Evolutionary conservation across 2,113 vertebrate genomes (phyloP).

Genomic region (Archocentrus centrarchus): DNA sequence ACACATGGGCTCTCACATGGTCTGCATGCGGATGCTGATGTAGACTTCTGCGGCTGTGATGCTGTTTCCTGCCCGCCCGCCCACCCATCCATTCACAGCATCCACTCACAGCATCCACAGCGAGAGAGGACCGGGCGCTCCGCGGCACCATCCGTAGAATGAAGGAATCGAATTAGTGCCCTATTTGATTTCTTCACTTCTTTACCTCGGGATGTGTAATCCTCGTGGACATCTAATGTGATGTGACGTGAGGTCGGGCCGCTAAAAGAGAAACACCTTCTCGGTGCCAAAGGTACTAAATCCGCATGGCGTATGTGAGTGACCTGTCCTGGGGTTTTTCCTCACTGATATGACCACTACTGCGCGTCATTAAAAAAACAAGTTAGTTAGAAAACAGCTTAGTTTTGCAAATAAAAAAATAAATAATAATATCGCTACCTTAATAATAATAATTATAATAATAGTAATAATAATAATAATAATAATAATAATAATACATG

Average conservation of each 20-base stretch:
- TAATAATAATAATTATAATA: no score
- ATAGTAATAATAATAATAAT: no score
- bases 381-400: constrained; percentile 4
- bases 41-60: constrained; percentile 68
- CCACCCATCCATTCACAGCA: not conserved
- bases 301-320: constrained; percentile 51
- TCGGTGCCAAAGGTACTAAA: constrained; percentile 69
- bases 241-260: constrained; percentile 5
- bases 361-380: constrained; percentile 14
- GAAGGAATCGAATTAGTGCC: not conserved
- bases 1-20: constrained; percentile 76
- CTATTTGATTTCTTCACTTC: not conserved
- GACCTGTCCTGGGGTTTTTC: constrained; percentile 32
- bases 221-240: constrained; percentile 9
- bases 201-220: constrained; percentile 21
- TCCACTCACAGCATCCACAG: constrained; percentile 48
- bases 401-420: not conserved
- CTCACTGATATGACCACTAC: constrained; percentile 33
- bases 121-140: not conserved
- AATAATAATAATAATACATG: not conserved
- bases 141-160: not conserved
- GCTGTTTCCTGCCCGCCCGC: constrained; percentile 32
- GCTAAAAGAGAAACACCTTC: constrained; percentile 23
- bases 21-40: constrained; percentile 74
- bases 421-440: not conserved